These are phyloP conservation scores for Agrochola lota DNA, from an alignment of 2,888 invertebrate species.

Conservation along the genomic window DNA sequence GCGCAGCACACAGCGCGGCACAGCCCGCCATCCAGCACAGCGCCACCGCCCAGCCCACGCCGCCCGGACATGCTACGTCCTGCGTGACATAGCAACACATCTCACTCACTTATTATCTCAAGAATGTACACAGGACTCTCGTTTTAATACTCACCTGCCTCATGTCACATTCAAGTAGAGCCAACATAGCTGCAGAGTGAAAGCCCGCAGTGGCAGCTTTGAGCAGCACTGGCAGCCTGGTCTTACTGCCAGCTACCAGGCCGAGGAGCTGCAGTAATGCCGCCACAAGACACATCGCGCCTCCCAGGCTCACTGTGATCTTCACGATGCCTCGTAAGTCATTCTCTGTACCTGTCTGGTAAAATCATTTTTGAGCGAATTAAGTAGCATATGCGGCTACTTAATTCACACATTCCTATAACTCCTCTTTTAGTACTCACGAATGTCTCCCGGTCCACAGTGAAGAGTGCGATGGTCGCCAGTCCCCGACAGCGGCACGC, in stretches of 20 bases:
- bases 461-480: slow-evolving; percentile 85
- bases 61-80: slow-evolving; percentile 87
- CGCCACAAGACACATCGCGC: slow-evolving; percentile 84
- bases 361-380: background rate
- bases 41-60: slow-evolving; percentile 92
- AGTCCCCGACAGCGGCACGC: slow-evolving; percentile 83
- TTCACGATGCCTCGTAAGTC: slow-evolving; percentile 84
- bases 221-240: slow-evolving; percentile 78
- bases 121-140: background rate
- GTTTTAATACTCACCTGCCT: slow-evolving; percentile 75
- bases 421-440: slow-evolving; percentile 73
- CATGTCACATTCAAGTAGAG: slow-evolving; percentile 83
- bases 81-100: slow-evolving; percentile 42
- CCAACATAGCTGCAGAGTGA: slow-evolving; percentile 83
- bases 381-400: background rate
- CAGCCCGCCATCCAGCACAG: slow-evolving; percentile 92
- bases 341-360: slow-evolving; percentile 84
- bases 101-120: background rate
- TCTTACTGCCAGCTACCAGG: slow-evolving; percentile 76
- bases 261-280: slow-evolving; percentile 83
- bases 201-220: slow-evolving; percentile 84
- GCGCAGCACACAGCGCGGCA: slow-evolving; percentile 93
- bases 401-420: too few relatives aligned
- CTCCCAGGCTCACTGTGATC: slow-evolving; percentile 83
- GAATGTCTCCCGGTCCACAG: slow-evolving; percentile 81